A percentile compares a stretch with the other conserved stretches of the same genome.
phyloP scores from a whole-genome alignment of 2,113 vertebrate species.

The Burhinus oedicnemus region DNA sequence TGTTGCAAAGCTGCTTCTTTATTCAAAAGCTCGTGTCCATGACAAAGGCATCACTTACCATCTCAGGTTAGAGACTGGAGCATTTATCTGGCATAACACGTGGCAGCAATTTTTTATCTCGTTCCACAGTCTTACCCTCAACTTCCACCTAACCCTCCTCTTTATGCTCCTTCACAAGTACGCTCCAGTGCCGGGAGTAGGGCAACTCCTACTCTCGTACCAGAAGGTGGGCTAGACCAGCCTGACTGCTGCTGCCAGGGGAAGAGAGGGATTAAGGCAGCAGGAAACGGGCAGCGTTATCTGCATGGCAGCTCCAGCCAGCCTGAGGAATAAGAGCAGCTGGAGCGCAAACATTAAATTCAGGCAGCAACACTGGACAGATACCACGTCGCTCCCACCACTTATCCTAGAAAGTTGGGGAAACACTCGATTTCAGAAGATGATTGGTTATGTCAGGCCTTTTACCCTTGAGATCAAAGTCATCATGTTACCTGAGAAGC shows the following conservation, averaged over 20 bases:
- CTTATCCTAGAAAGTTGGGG: background rate
- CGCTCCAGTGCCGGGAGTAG: fast-evolving
- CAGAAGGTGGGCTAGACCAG: too few species aligned
- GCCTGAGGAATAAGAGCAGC: background rate
- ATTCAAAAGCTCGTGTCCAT: background rate
- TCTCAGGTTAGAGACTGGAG: background rate
- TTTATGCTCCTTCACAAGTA: too few species aligned
- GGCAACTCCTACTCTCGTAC: fast-evolving
- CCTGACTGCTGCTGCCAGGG: fast-evolving
- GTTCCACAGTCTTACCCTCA: background rate
- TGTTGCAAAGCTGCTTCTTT: background rate
- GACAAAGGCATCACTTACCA: background rate
- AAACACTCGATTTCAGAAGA: background rate
- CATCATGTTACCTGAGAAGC: background rate
- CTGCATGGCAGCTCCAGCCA: background rate
- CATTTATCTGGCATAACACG: fast-evolving
- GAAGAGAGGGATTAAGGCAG: background rate
- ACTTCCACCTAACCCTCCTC: background rate
- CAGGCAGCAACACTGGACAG: background rate
- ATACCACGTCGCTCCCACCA: background rate
- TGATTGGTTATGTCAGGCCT: background rate
- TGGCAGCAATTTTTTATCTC: background rate
- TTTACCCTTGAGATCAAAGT: background rate
- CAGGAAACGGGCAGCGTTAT: fast-evolving
- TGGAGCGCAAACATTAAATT: background rate